Percentiles rank a stretch among this genome's conserved stretches.
Conservation (phyloP, 1,140 invertebrate species). For the Diabrotica undecimpunctata region DNA sequence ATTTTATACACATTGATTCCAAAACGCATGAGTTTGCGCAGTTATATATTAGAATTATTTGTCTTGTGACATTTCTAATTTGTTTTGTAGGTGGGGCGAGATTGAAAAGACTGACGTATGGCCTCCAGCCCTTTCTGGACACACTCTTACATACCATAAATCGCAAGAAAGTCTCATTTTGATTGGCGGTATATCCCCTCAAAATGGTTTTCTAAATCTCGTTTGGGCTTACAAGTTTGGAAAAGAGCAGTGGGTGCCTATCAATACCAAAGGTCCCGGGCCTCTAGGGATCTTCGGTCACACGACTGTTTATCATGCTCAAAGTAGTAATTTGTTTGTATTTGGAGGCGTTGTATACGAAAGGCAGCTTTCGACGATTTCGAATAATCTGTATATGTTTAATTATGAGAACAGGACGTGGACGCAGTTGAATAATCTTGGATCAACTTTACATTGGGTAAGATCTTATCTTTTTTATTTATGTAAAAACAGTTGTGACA, state of each 20-base stretch:
- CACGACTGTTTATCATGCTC: slow-evolving; percentile 79
- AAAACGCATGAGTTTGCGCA: too few species aligned
- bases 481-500: background rate
- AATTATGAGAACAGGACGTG: slow-evolving; percentile 72
- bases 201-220: slow-evolving; percentile 69
- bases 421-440: slow-evolving; percentile 59
- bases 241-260: slow-evolving; percentile 55
- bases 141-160: slow-evolving; percentile 77
- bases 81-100: slow-evolving; percentile 63
- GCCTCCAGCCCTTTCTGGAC: slow-evolving; percentile 77
- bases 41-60: too few species aligned
- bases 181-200: slow-evolving; percentile 84
- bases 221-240: slow-evolving; percentile 82
- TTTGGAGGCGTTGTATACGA: slow-evolving; percentile 79
- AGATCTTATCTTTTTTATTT: slow-evolving; percentile 14
- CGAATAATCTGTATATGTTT: slow-evolving; percentile 72
- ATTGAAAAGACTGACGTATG: slow-evolving; percentile 54
- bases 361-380: slow-evolving; percentile 53
- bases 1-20: too few species aligned
- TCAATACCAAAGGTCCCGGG: slow-evolving; percentile 66
- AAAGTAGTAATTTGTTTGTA: slow-evolving; percentile 80
- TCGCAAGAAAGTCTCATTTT: slow-evolving; percentile 75
- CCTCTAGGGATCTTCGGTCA: slow-evolving; percentile 87
- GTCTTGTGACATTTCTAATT: background rate
- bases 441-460: slow-evolving; percentile 35